A percentile compares a stretch with the other conserved stretches of the same genome.
phyloP scores from a whole-genome alignment of 2,797 vertebrate genomes.

The Typhlichthys subterraneus region DNA sequence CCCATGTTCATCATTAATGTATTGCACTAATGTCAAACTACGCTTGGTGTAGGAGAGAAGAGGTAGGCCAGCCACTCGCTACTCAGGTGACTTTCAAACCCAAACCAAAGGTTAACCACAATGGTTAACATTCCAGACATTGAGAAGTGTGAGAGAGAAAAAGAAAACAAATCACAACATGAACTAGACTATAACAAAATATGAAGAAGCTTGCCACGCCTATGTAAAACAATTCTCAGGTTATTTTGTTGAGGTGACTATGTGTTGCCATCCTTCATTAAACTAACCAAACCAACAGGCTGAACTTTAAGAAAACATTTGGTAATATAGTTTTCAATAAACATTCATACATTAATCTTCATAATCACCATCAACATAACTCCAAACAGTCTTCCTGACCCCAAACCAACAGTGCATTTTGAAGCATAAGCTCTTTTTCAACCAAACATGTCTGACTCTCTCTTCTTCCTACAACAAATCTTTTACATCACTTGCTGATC shows the following conservation, averaged over 20 bases:
- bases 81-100: too few species aligned
- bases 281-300: not conserved
- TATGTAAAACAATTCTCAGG: too few species aligned
- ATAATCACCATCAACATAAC: constrained; percentile 35
- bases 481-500: constrained; percentile 61
- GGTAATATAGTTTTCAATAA: constrained; percentile 50
- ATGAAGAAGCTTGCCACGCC: too few species aligned
- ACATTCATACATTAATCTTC: constrained; percentile 32
- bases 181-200: too few species aligned
- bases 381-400: constrained; percentile 38
- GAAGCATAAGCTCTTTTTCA: constrained; percentile 29
- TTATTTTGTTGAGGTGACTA: not conserved
- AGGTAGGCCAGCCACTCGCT: too few species aligned
- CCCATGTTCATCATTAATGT: not conserved
- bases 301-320: constrained; percentile 11
- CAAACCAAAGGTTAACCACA: too few species aligned
- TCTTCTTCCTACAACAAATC: constrained; percentile 60
- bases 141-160: too few species aligned
- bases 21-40: too few species aligned
- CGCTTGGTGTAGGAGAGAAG: too few species aligned
- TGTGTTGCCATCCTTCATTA: not conserved
- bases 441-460: constrained; percentile 54
- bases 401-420: constrained; percentile 43
- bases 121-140: too few species aligned
- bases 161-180: too few species aligned